phyloP scores from a whole-genome alignment of 1,140 invertebrate genomes.

The Chionoecetes opilio region DNA sequence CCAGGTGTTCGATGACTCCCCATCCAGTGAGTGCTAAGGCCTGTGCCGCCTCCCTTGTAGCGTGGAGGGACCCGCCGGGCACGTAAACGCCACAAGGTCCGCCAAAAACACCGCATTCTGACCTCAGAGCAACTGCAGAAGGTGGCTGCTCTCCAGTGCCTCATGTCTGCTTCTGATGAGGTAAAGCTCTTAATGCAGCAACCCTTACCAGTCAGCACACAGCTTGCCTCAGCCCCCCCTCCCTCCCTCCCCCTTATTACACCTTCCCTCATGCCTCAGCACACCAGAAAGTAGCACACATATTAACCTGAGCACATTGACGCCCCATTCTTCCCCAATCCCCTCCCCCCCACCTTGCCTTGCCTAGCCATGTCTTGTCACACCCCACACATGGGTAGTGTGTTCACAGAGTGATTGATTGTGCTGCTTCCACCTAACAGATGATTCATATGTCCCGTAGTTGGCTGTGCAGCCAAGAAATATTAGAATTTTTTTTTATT shows the following conservation, averaged over 20 bases:
- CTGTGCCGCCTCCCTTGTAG: conserved; percentile 61
- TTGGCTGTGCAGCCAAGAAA: too few species aligned
- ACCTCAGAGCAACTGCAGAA: conserved; percentile 79
- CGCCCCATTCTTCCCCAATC: not conserved
- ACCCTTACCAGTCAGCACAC: not conserved
- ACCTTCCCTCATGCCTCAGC: not conserved
- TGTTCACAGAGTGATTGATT: too few species aligned
- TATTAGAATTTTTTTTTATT: too few species aligned
- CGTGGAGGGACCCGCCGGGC: conserved; percentile 75
- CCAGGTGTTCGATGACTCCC: not conserved
- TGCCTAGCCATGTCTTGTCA: not conserved
- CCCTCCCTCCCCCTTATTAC: not conserved
- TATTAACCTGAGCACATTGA: too few species aligned
- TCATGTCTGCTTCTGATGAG: conserved; percentile 81
- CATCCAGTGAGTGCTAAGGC: not conserved
- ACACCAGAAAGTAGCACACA: not conserved
- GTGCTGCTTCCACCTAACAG: too few species aligned
- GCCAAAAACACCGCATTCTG: conserved; percentile 74
- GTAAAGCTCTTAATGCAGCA: conserved; percentile 51
- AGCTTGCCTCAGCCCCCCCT: not conserved
- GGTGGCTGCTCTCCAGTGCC: conserved; percentile 75
- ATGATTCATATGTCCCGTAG: too few species aligned
- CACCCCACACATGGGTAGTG: too few species aligned
- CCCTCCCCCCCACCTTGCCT: not conserved
- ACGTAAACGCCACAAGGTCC: conserved; percentile 79